Conservation (phyloP, 2,888 invertebrate species). For the Sepiola atlantica region DNA sequence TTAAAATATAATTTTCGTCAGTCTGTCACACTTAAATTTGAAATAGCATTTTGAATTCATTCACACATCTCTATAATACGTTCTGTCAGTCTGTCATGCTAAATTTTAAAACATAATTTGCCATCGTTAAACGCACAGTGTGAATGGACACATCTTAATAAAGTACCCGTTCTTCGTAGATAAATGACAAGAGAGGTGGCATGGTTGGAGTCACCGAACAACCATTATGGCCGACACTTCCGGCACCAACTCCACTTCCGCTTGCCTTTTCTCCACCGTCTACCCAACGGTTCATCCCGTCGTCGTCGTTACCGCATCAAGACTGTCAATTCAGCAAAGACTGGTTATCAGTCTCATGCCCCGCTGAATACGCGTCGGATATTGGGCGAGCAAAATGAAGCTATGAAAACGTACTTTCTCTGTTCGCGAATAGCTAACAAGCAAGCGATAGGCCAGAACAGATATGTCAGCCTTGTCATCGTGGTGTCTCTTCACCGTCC, state of each 20-base stretch:
- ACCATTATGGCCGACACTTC: slow-evolving; percentile 10
- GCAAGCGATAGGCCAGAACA: neutral
- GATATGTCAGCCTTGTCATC: neutral
- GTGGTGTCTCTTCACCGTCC: neutral
- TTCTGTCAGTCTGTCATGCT: too few relatives aligned
- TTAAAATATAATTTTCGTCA: too few relatives aligned
- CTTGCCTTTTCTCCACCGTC: neutral
- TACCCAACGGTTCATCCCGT: neutral
- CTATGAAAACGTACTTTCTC: neutral
- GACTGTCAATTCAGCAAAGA: neutral
- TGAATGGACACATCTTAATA: too few relatives aligned
- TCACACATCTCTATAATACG: too few relatives aligned
- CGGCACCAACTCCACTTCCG: neutral
- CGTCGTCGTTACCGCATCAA: neutral
- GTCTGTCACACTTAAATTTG: too few relatives aligned
- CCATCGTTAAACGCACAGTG: too few relatives aligned
- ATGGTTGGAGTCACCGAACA: neutral
- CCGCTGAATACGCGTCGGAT: neutral
- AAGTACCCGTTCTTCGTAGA: neutral
- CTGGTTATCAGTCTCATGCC: slow-evolving; percentile 21
- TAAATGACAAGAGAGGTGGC: slow-evolving; percentile 15
- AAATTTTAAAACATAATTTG: too few relatives aligned
- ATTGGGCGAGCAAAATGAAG: slow-evolving; percentile 13
- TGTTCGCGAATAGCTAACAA: slow-evolving; percentile 32
- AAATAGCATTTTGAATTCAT: too few relatives aligned